A percentile compares a stretch with the other conserved stretches of the same genome.
Evolutionary conservation across 2,888 invertebrate genomes (phyloP).

Genomic region (Scotopteryx bipunctaria): DNA sequence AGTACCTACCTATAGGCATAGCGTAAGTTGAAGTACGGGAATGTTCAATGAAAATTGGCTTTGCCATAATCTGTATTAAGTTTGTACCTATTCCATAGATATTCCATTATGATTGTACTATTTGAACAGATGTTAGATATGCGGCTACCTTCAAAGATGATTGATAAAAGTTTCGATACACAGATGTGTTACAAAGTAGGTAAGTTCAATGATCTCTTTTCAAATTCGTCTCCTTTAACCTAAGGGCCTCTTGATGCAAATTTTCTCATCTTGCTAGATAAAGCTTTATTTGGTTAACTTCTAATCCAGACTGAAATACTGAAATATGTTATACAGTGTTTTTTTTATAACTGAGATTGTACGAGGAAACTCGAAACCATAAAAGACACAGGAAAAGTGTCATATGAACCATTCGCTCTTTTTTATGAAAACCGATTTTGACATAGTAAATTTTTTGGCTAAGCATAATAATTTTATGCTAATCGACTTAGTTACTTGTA

Average conservation of each 20-base stretch:
- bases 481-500: too few species aligned
- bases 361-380: too few species aligned
- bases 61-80: conserved; percentile 59
- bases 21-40: conserved; percentile 53
- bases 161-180: conserved; percentile 5
- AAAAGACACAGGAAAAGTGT: too few species aligned
- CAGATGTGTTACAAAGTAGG: conserved; percentile 10
- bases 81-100: conserved; percentile 49
- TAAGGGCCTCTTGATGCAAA: conserved; percentile 1
- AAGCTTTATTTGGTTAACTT: too few species aligned
- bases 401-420: too few species aligned
- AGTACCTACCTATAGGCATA: conserved; percentile 49
- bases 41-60: conserved; percentile 68
- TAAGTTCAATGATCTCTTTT: conserved; percentile 9
- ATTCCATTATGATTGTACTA: conserved; percentile 29
- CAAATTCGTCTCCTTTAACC: conserved; percentile 1
- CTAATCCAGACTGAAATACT: too few species aligned
- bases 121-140: conserved; percentile 17
- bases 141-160: conserved; percentile 6
- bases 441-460: too few species aligned
- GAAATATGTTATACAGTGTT: too few species aligned
- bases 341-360: too few species aligned
- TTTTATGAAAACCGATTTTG: too few species aligned
- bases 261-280: background rate
- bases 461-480: too few species aligned